phyloP scores from a whole-genome alignment of 2,888 invertebrate genomes.

The Drosophila imparisetae region DNA sequence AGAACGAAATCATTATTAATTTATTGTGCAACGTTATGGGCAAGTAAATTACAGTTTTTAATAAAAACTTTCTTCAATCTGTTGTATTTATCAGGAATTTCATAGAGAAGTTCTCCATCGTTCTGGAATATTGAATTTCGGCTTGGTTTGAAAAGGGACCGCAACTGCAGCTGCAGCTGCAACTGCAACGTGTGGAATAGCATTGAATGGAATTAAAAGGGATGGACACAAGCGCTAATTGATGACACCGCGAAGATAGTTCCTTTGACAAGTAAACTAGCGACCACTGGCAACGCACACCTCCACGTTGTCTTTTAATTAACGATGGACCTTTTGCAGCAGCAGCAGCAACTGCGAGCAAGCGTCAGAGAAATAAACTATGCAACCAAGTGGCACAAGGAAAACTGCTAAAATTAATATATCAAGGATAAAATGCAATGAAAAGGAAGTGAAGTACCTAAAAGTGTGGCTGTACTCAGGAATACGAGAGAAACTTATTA shows the following conservation, averaged over 20 bases:
- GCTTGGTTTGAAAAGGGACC: not conserved
- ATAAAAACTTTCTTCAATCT: fast-evolving
- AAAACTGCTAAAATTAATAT: not conserved
- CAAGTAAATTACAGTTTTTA: not conserved
- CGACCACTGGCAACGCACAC: not conserved
- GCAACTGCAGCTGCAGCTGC: not conserved
- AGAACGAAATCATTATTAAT: not conserved
- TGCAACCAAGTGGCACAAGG: not conserved
- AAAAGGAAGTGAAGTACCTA: not conserved
- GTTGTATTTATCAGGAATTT: not conserved
- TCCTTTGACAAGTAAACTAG: not conserved
- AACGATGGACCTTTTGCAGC: not conserved
- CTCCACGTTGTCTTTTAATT: not conserved
- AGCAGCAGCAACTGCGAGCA: not conserved
- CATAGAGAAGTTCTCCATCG: not conserved
- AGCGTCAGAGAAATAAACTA: not conserved
- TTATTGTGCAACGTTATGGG: not conserved
- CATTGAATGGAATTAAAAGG: not conserved
- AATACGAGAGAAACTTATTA: not conserved
- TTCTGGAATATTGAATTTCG: not conserved
- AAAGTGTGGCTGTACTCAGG: not conserved
- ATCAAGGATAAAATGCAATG: too few relatives aligned
- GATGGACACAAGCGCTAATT: not conserved
- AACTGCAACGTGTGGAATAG: not conserved
- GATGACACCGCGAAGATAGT: not conserved